Conservation (phyloP, 2,888 invertebrate species). For the Lithosia quadra region DNA sequence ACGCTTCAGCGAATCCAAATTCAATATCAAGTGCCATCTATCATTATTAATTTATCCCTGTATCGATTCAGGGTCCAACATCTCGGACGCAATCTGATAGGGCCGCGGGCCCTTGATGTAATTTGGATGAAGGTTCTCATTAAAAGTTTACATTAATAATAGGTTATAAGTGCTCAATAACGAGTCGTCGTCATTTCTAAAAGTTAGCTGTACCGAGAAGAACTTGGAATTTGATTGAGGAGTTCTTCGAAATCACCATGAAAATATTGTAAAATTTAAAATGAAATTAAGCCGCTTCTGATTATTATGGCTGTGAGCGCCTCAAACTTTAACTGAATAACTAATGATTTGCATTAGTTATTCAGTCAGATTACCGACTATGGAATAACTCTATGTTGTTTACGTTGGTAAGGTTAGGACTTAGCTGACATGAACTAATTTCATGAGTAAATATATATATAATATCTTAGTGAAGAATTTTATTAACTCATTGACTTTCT, state of each 20-base stretch:
- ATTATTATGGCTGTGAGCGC: neutral
- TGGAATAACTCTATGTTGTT: neutral
- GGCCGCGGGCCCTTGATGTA: neutral
- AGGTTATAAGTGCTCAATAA: neutral
- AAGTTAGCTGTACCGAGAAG: conserved; percentile 5
- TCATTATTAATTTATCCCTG: neutral
- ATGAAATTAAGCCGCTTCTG: neutral
- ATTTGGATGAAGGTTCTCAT: neutral
- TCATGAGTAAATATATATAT: too few relatives aligned
- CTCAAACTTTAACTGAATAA: neutral
- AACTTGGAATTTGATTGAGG: conserved; percentile 13
- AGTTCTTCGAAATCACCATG: conserved; percentile 8
- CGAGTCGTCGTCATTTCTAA: neutral
- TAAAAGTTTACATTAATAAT: conserved; percentile 1
- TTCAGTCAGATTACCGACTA: too few relatives aligned
- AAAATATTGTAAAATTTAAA: neutral
- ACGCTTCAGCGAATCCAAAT: neutral
- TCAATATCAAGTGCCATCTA: neutral
- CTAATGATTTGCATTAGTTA: too few relatives aligned
- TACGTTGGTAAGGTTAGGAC: neutral
- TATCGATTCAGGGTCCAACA: neutral
- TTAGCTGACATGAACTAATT: neutral
- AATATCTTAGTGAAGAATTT: neutral
- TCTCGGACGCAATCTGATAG: neutral
- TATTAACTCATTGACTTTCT: neutral